phyloP scores from a whole-genome alignment of 2,888 invertebrate genomes.

The Matsumyia berberina region DNA sequence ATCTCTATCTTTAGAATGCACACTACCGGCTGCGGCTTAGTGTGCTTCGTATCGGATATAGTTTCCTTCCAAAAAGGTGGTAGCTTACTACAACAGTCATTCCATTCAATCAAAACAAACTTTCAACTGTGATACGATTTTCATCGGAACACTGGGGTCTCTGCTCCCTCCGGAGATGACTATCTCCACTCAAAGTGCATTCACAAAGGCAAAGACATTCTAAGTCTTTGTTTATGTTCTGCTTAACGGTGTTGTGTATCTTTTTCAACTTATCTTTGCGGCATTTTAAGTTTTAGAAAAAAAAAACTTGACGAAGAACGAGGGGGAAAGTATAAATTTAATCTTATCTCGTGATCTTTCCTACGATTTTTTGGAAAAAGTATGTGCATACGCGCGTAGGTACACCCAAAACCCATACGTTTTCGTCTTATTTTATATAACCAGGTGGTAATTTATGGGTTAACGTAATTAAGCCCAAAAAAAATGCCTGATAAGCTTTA shows the following conservation, averaged over 20 bases:
- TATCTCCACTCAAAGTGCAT: constrained; percentile 53
- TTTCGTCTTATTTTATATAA: constrained; percentile 13
- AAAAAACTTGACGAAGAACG: not conserved
- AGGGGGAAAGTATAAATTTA: constrained; percentile 28
- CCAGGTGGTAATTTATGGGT: constrained; percentile 22
- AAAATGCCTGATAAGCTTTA: constrained; percentile 50
- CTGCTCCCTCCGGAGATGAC: constrained; percentile 16
- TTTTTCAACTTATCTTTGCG: constrained; percentile 37
- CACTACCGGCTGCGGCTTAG: too few species aligned
- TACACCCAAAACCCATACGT: constrained; percentile 11
- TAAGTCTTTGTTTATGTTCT: constrained; percentile 50
- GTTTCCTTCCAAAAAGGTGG: not conserved
- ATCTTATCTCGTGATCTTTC: constrained; percentile 62
- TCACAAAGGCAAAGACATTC: constrained; percentile 29
- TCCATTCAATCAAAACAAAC: constrained; percentile 11
- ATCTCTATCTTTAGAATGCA: constrained; percentile 46
- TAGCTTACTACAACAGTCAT: constrained; percentile 8
- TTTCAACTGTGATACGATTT: constrained; percentile 16
- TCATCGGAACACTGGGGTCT: not conserved
- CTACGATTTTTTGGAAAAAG: constrained; percentile 53
- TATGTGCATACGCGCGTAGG: constrained; percentile 21
- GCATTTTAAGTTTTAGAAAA: constrained; percentile 53
- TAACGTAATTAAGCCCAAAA: constrained; percentile 32
- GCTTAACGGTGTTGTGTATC: constrained; percentile 46
- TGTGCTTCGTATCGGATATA: not conserved